Evolutionary conservation across 2,888 invertebrate genomes (phyloP).

Genomic region (Tanytarsus gracilentus): DNA sequence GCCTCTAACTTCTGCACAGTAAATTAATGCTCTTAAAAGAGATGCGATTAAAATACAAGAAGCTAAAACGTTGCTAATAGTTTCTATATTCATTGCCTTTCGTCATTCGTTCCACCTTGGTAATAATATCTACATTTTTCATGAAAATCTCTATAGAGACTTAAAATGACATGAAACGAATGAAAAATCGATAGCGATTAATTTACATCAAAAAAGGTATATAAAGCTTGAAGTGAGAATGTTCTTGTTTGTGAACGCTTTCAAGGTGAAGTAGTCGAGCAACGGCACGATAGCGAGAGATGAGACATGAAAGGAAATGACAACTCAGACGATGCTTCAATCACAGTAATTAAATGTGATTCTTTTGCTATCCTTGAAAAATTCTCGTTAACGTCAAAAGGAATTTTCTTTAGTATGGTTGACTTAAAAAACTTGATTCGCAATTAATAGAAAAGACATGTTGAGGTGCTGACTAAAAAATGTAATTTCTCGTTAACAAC

Average conservation of each 20-base stretch:
- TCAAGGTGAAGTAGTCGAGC: slow-evolving; percentile 20
- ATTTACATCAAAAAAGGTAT: slow-evolving; percentile 15
- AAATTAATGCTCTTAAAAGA: too few species aligned
- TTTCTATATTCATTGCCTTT: too few species aligned
- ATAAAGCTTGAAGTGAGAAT: too few species aligned
- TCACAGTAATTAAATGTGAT: slow-evolving; percentile 5
- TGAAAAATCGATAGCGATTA: slow-evolving; percentile 23
- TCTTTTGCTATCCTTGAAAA: background rate
- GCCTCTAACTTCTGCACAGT: too few species aligned
- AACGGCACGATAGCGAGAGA: background rate
- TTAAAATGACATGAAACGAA: slow-evolving; percentile 2
- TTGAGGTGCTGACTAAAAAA: background rate
- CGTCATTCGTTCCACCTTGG: too few species aligned
- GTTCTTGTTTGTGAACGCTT: background rate
- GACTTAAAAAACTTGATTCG: background rate
- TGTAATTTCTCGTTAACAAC: background rate
- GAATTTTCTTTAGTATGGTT: background rate
- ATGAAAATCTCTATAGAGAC: too few species aligned
- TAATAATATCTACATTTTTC: too few species aligned
- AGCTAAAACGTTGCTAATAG: too few species aligned
- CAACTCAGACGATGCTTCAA: too few species aligned
- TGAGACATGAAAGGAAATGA: background rate
- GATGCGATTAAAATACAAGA: too few species aligned
- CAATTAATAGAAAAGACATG: background rate
- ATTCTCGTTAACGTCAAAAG: background rate